These are phyloP conservation scores for Camelus bactrianus DNA, from an alignment of 2,113 vertebrate genomes.

Conservation along the genomic window DNA sequence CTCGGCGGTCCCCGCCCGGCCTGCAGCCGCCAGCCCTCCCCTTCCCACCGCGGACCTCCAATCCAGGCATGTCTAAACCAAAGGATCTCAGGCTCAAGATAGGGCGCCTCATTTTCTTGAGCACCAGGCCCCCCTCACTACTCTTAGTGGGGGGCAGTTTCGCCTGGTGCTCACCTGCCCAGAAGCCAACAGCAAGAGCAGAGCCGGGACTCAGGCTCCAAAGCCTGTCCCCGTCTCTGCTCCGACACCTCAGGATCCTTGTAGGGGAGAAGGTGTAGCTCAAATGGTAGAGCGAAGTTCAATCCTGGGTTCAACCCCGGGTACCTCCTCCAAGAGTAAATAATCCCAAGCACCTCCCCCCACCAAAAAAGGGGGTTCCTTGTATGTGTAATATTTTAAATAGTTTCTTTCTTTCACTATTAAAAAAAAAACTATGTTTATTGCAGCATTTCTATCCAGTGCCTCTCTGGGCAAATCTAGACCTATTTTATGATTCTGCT, in stretches of 20 bases:
- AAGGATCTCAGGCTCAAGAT: not conserved
- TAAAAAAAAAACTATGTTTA: not conserved
- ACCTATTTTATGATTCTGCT: not conserved
- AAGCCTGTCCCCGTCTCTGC: not conserved
- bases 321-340: no score
- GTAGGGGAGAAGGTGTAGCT: no score
- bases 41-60: not conserved
- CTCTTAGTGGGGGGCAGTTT: not conserved
- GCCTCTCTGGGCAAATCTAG: not conserved
- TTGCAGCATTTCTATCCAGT: not conserved
- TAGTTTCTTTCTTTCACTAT: not conserved
- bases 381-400: not conserved
- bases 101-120: accelerated
- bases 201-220: not conserved
- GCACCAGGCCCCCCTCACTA: not conserved
- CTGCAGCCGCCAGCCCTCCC: accelerated
- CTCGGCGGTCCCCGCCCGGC: not conserved
- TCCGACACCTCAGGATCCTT: not conserved
- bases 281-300: no score
- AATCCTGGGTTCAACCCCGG: no score
- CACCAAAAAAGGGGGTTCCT: not conserved
- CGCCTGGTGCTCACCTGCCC: not conserved
- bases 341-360: no score
- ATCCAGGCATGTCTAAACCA: not conserved
- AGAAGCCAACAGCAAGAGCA: not conserved